Evolutionary conservation across 2,797 vertebrate species (phyloP), one percentile per base, ranked within the genome.

Genomic region (Semotilus atromaculatus): DNA sequence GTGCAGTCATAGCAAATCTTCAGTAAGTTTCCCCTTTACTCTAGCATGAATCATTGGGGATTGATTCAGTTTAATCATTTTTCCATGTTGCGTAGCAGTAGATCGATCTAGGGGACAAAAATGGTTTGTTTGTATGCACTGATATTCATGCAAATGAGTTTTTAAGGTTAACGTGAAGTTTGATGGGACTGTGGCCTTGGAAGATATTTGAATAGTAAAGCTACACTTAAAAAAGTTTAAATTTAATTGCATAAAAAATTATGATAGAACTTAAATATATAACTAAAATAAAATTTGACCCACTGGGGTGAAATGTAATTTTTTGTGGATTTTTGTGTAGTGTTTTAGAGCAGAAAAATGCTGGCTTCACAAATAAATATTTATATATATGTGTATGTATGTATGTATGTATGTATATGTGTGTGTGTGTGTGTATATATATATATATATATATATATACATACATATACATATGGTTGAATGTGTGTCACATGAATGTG

Each of bases 21-120:
- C 5, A 51, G 13, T 36, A 51, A 7, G 21, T 53, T 80, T 68
- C 78, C 45, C 78, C 45, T 80, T 67, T 8, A 26, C 55, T 6
- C 36, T 53, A 16, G 26, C 7, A 48, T 80, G 78, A 80, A 80
- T 80, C 78, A 80, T 36, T 68, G 78, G 23, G 31, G 64, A 68
- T 34, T n/a, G 19, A 36, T 51, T 67, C 53, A 38, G 53, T 58
- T 38, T 18, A 4, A 68, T 68, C 4, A 36, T 53, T 68, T 67
- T 80, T 80, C 78, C 78, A 80, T 53, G 21, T 36, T 68, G 23
- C 7, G 7, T 43, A 21, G 3, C 5, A 3, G 53, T 55, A 36
- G 48, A 14, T 40, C 10, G 0, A 29, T 51, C n/a, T 51, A 10
- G 34, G 53, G 53, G 34, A 58, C 34, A 76, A 26, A 31, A 16